Evolutionary conservation across 2,888 invertebrate species (phyloP).

Genomic region (Mimumesa dahlbomi): DNA sequence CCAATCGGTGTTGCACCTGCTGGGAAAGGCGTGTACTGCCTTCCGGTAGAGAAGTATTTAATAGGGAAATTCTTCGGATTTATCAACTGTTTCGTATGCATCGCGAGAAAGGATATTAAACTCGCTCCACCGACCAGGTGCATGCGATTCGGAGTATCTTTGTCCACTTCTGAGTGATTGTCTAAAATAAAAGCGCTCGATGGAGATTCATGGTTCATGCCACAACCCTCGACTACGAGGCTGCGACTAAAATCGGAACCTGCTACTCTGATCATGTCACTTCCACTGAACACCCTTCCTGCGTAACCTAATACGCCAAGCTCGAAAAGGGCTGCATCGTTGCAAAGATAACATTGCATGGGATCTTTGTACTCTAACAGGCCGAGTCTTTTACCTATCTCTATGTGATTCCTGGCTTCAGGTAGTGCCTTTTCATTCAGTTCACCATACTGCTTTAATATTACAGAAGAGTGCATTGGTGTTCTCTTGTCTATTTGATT

Average conservation of each 20-base stretch:
- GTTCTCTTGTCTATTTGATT: slow-evolving; percentile 86
- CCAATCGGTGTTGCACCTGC: slow-evolving; percentile 78
- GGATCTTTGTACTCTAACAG: slow-evolving; percentile 84
- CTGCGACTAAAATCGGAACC: slow-evolving; percentile 91
- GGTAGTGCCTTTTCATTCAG: too few relatives aligned
- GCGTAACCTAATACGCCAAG: slow-evolving; percentile 81
- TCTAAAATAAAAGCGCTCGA: slow-evolving; percentile 83
- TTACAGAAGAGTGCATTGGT: slow-evolving; percentile 75
- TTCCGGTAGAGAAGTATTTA: slow-evolving; percentile 86
- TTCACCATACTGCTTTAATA: too few relatives aligned
- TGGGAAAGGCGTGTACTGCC: slow-evolving; percentile 84
- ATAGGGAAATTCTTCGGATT: slow-evolving; percentile 85
- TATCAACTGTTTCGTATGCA: slow-evolving; percentile 86
- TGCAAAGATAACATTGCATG: slow-evolving; percentile 84
- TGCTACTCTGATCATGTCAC: slow-evolving; percentile 85
- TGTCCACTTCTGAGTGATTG: slow-evolving; percentile 82
- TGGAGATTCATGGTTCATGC: slow-evolving; percentile 83
- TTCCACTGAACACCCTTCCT: slow-evolving; percentile 79
- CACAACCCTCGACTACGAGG: slow-evolving; percentile 88
- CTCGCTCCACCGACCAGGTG: slow-evolving; percentile 90
- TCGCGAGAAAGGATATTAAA: slow-evolving; percentile 87
- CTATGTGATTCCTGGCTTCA: slow-evolving; percentile 79
- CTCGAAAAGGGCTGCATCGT: slow-evolving; percentile 88
- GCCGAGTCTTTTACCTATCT: slow-evolving; percentile 82
- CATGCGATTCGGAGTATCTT: slow-evolving; percentile 83